These are phyloP conservation scores for Glossosoma conforme DNA, from an alignment of 1,140 invertebrate species.

Conservation along the genomic window DNA sequence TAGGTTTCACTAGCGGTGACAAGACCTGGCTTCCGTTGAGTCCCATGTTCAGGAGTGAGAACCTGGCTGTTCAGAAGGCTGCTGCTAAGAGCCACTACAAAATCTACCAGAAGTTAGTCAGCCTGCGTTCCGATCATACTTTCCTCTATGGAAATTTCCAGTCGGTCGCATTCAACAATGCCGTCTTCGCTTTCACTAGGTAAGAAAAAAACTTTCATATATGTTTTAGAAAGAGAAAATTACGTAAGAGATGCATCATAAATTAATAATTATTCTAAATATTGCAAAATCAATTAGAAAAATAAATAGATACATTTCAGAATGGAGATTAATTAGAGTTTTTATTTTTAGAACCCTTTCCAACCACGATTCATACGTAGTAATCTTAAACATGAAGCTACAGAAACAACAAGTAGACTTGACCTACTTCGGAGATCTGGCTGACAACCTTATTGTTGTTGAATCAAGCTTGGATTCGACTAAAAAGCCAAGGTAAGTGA, in stretches of 20 bases:
- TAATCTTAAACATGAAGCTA: constrained; percentile 50
- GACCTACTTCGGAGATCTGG: constrained; percentile 33
- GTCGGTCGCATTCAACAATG: constrained; percentile 36
- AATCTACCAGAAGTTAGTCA: constrained; percentile 46
- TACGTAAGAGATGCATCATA: too few relatives aligned
- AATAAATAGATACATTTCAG: too few relatives aligned
- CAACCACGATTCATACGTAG: constrained; percentile 42
- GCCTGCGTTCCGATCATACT: constrained; percentile 37
- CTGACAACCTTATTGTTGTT: constrained; percentile 43
- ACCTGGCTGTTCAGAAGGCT: constrained; percentile 41
- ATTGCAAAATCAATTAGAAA: too few relatives aligned
- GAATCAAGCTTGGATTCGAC: constrained; percentile 42
- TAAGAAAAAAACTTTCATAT: too few relatives aligned
- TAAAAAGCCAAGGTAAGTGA: constrained; percentile 43
- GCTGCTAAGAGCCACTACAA: constrained; percentile 44
- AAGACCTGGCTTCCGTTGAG: constrained; percentile 60
- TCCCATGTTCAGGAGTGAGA: constrained; percentile 42
- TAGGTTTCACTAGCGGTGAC: constrained; percentile 53
- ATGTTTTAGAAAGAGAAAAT: too few relatives aligned
- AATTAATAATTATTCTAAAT: too few relatives aligned
- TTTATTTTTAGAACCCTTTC: constrained; percentile 31
- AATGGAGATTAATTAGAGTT: too few relatives aligned
- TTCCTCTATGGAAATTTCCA: constrained; percentile 41
- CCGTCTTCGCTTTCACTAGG: constrained; percentile 45
- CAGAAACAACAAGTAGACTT: constrained; percentile 39